A percentile compares a stretch with the other conserved stretches of the same genome.
These are phyloP conservation scores for Uropetala carovei DNA, from an alignment of 2,888 invertebrate genomes.

Conservation along the genomic window DNA sequence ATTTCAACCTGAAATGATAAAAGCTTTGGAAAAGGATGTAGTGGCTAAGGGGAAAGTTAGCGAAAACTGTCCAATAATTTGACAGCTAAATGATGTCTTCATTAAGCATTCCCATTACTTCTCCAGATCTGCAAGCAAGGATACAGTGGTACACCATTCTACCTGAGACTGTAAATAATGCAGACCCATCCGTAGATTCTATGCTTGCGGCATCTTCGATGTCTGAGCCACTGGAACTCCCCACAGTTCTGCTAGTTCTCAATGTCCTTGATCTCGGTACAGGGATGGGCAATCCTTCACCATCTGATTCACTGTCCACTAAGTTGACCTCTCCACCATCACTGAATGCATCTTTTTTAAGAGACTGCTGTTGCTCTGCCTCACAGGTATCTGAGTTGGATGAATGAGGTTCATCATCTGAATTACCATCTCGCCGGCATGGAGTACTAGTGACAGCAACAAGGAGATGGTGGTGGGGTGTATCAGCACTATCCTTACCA, in stretches of 20 bases:
- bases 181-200: slow-evolving; percentile 43
- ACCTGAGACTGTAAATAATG: slow-evolving; percentile 61
- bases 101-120: slow-evolving; percentile 45
- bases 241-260: slow-evolving; percentile 54
- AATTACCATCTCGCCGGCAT: background rate
- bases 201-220: slow-evolving; percentile 56
- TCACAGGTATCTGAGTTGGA: slow-evolving; percentile 35
- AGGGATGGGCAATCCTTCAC: slow-evolving; percentile 52
- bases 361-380: slow-evolving; percentile 28
- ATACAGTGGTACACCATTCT: slow-evolving; percentile 37
- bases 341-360: slow-evolving; percentile 33
- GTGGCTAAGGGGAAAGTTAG: slow-evolving; percentile 52
- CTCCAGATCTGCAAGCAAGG: slow-evolving; percentile 59
- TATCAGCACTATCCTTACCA: background rate
- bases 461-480: background rate
- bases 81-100: slow-evolving; percentile 38
- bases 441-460: slow-evolving; percentile 46
- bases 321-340: slow-evolving; percentile 48
- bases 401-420: slow-evolving; percentile 15
- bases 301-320: slow-evolving; percentile 62
- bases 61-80: background rate
- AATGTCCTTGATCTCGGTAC: slow-evolving; percentile 49
- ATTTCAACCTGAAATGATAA: slow-evolving; percentile 59
- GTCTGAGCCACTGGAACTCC: slow-evolving; percentile 60
- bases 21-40: slow-evolving; percentile 35